These are phyloP conservation scores for Cavia porcellus DNA, from an alignment of 2,113 vertebrate species.

Conservation along the genomic window DNA sequence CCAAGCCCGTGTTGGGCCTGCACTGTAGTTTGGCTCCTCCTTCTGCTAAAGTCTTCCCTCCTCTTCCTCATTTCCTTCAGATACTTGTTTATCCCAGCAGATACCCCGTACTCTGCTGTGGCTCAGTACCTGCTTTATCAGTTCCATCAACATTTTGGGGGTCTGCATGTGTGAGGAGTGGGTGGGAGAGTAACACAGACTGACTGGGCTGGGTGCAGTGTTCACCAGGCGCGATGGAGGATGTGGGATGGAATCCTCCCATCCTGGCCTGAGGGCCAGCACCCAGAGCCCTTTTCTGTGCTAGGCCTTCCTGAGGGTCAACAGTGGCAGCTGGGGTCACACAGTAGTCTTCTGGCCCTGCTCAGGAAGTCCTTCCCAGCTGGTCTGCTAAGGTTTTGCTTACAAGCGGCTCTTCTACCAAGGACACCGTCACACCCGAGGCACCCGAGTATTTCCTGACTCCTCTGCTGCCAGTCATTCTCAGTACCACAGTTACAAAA, in stretches of 20 bases:
- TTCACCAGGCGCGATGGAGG: fast-evolving
- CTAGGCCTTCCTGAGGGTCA: background rate
- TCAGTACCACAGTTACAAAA: too few species aligned
- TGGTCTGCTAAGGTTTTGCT: background rate
- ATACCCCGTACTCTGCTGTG: too few species aligned
- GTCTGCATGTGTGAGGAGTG: fast-evolving
- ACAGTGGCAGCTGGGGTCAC: background rate
- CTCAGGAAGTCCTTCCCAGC: background rate
- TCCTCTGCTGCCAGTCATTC: background rate
- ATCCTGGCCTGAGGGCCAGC: background rate
- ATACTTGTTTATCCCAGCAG: background rate
- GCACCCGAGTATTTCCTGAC: background rate
- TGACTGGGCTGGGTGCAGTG: too few species aligned
- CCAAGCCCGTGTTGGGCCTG: background rate
- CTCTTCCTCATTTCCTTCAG: background rate
- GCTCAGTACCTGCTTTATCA: background rate
- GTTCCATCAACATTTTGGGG: background rate
- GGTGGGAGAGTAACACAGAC: background rate
- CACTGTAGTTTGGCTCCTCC: background rate
- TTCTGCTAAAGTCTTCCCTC: background rate
- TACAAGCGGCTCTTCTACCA: background rate
- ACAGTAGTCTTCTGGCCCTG: background rate
- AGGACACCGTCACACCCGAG: background rate
- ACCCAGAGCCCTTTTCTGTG: fast-evolving
- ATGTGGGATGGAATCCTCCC: too few species aligned